Percentiles rank a stretch among this genome's conserved stretches.
Evolutionary conservation across 2,888 invertebrate genomes (phyloP).

Genomic region (Antheraea assamensis): DNA sequence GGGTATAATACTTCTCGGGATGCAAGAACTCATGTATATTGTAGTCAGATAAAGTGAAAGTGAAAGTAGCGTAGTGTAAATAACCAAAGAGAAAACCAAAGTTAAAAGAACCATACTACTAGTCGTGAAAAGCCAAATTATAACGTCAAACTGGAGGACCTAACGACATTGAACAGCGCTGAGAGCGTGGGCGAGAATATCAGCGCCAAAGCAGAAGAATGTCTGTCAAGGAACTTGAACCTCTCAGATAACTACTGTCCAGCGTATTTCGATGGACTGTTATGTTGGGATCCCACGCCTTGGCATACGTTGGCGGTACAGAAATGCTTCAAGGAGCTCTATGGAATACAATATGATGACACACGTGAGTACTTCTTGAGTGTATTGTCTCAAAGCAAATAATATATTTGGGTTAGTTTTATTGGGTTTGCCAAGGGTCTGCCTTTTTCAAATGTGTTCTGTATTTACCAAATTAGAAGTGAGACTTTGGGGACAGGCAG

Average conservation of each 20-base stretch:
- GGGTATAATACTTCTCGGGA: slow-evolving; percentile 32
- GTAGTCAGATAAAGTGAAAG: slow-evolving; percentile 45
- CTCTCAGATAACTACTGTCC: slow-evolving; percentile 78
- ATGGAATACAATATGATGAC: slow-evolving; percentile 90
- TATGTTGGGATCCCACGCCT: slow-evolving; percentile 93
- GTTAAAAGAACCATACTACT: slow-evolving; percentile 43
- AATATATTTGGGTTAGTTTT: background rate
- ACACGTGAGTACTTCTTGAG: slow-evolving; percentile 85
- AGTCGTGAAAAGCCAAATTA: slow-evolving; percentile 39
- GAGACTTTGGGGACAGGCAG: background rate
- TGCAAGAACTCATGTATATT: slow-evolving; percentile 40
- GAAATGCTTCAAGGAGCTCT: slow-evolving; percentile 90
- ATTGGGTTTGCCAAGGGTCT: background rate
- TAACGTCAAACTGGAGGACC: slow-evolving; percentile 76
- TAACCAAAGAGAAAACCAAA: slow-evolving; percentile 57
- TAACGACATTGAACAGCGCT: slow-evolving; percentile 65
- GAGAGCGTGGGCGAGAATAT: slow-evolving; percentile 65
- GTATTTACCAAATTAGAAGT: background rate
- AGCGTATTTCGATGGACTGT: slow-evolving; percentile 87
- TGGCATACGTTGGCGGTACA: slow-evolving; percentile 86
- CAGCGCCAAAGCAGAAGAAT: slow-evolving; percentile 62
- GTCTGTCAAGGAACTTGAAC: slow-evolving; percentile 58
- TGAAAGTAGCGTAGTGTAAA: slow-evolving; percentile 44
- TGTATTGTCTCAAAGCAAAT: background rate
- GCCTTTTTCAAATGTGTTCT: too few relatives aligned